Base-by-base conservation (phyloP, 2,797 vertebrate genomes). In the Pipistrellus pygmaeus region DNA sequence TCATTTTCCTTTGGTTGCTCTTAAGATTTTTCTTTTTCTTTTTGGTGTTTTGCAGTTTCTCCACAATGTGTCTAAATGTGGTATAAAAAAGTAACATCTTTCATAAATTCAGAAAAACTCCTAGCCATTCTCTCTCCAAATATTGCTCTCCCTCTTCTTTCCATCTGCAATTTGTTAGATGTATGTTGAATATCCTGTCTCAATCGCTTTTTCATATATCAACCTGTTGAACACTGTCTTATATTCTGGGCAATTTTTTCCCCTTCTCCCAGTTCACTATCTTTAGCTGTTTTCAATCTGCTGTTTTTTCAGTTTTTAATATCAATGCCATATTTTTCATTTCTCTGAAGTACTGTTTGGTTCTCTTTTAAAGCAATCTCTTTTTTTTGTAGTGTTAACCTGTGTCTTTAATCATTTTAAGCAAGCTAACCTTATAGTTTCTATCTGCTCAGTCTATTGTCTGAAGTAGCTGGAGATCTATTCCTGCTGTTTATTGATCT, bases 231-330 rank as follows among this genome's bases (percentile, higher is more conserved):
- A 48, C 23, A 46, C 35, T 72, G 18, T 86, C 57, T 53, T 72
- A 38, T 62, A 38, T 53, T 77, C 27, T 27, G 27, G 30, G 11
- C 55, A 82, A 88, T 30, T 76, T 72, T 76, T 86, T 32, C 14
- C 3, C 53, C 5, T 66, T 32, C 13, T 93, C 41, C 9, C 25
- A 55, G 53, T 60, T 93, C 82, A 91, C n/a, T 77, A 46, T 15
- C 32, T 85, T 92, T 46, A 35, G 35, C n/a, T 69, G 20, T 88
- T 51, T 85, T 51, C 38, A 71, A 69, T 55, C 35, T 83, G 57
- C 8, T 64, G 55, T 85, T 96, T 73, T 64, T 76, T 84, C 27
- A 46, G n/a, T 81, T 78, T 89, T 85, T 81, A 89, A 78, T 73
- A 75, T 60, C 62, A 88, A 44, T 71, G 23, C 20, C 38, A 0